Evolutionary conservation across 2,888 invertebrate genomes (phyloP).

Genomic region (Phengaris alcon): DNA sequence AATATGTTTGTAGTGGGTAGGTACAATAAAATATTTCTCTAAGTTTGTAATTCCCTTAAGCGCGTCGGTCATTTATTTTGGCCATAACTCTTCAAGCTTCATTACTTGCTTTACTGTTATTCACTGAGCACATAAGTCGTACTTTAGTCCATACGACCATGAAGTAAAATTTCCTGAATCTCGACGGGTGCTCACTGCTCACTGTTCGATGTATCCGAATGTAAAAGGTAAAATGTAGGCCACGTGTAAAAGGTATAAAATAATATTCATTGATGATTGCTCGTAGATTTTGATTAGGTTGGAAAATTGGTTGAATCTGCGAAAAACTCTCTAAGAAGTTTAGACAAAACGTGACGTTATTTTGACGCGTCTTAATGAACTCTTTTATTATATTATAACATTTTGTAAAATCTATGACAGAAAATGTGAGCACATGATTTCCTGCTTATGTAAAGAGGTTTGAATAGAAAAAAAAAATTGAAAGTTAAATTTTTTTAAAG

Average conservation of each 20-base stretch:
- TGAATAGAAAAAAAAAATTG: too few relatives aligned
- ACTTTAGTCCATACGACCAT: conserved; percentile 26
- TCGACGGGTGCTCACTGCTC: conserved; percentile 7
- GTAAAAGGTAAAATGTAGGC: background rate
- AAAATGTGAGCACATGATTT: too few relatives aligned
- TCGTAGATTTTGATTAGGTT: background rate
- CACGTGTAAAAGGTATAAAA: background rate
- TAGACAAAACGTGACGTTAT: background rate
- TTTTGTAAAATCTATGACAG: too few relatives aligned
- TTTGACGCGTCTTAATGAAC: too few relatives aligned
- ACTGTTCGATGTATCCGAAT: background rate
- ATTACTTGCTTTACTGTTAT: conserved; percentile 25
- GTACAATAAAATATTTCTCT: background rate
- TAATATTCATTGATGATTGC: background rate
- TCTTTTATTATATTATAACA: too few relatives aligned
- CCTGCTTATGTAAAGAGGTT: too few relatives aligned
- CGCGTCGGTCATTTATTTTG: conserved; percentile 26
- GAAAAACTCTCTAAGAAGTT: background rate
- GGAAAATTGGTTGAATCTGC: background rate
- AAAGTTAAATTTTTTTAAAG: too few relatives aligned
- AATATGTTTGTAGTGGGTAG: background rate
- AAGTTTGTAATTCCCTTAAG: conserved; percentile 18
- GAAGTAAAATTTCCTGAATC: conserved; percentile 25
- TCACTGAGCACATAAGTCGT: conserved; percentile 28
- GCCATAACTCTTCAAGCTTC: conserved; percentile 29